Base-by-base conservation (phyloP, 2,113 vertebrate species). In the Azemiops feae region DNA sequence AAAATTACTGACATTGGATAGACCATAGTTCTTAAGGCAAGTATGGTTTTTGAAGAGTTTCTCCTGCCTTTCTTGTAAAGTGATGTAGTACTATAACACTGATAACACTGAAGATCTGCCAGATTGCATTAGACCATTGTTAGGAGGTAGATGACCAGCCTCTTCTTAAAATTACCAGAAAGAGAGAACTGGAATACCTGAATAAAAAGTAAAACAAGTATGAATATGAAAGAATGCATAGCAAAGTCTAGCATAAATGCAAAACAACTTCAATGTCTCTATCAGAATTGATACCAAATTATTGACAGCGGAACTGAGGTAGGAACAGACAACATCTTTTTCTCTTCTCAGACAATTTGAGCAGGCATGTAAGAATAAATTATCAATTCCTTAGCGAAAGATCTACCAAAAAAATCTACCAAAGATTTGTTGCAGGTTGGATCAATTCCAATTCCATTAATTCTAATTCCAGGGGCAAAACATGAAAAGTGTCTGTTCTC, bases 241-340 rank as follows among this genome's bases (percentile, higher is more conserved):
- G 0, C 1, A 94, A 50, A 91, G 89, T 92, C 93, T 43, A 93
- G 7, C 74, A 50, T 0, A 91, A 94, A 93, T 92, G 92, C 25
- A 89, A 3, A 93, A 92, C 25, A 88, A 3, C 5, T 9, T 0
- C 64, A n/a, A 81, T 88, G 39, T 39, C 20, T 39, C 69, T 87
- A 89, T 88, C 85, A 3, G 0, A 50, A 43, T 88, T 92, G 50
- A 89, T 39, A 30, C 27, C 20, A 22, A 74, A 50, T 52, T 22
- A 27, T 57, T 89, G 53, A 89, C 52, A 43, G 10, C 9, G 57
- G 53, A 89, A 55, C 18, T 43, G 9, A 89, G 34, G 20, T 34
- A 88, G 52, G 52, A 87, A 47, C 14, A 88, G n/a, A 34, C 69
- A 81, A 8, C 16, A 81, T 20, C 16, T 39, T 81, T 34, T 81